Conservation (phyloP, 2,888 invertebrate species). For the Agrotis segetum region DNA sequence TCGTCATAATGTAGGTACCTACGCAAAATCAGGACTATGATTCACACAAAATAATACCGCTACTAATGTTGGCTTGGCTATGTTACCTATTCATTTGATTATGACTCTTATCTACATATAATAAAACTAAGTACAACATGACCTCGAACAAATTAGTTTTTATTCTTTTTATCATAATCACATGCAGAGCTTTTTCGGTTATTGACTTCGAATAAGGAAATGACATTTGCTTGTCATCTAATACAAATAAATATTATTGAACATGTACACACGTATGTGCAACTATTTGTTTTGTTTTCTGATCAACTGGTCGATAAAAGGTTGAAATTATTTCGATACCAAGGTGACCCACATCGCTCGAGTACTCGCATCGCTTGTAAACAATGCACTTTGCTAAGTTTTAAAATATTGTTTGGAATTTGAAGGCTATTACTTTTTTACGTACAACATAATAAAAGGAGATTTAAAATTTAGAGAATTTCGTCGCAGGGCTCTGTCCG, state of each 20-base stretch:
- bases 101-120: conserved; percentile 24
- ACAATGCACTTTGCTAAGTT: conserved; percentile 39
- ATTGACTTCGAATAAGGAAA: conserved; percentile 77
- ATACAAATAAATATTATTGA: conserved; percentile 57
- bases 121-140: conserved; percentile 22
- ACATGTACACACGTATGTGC: conserved; percentile 45
- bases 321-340: conserved; percentile 65
- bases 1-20: background rate
- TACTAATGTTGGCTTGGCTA: background rate
- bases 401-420: conserved; percentile 49
- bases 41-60: conserved; percentile 20
- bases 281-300: conserved; percentile 63
- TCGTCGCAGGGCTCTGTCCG: conserved; percentile 87
- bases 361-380: conserved; percentile 50
- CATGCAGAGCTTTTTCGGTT: conserved; percentile 70
- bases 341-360: conserved; percentile 67
- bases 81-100: conserved; percentile 11
- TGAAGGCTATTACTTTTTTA: conserved; percentile 56
- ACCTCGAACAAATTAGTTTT: conserved; percentile 46
- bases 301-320: conserved; percentile 66
- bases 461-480: conserved; percentile 89
- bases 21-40: conserved; percentile 11
- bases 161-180: conserved; percentile 47
- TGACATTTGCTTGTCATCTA: conserved; percentile 70
- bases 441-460: conserved; percentile 75